Percentiles rank a stretch among this genome's conserved stretches.
phyloP scores from a whole-genome alignment of 2,797 vertebrate genomes.

The Galagoides demidoff region DNA sequence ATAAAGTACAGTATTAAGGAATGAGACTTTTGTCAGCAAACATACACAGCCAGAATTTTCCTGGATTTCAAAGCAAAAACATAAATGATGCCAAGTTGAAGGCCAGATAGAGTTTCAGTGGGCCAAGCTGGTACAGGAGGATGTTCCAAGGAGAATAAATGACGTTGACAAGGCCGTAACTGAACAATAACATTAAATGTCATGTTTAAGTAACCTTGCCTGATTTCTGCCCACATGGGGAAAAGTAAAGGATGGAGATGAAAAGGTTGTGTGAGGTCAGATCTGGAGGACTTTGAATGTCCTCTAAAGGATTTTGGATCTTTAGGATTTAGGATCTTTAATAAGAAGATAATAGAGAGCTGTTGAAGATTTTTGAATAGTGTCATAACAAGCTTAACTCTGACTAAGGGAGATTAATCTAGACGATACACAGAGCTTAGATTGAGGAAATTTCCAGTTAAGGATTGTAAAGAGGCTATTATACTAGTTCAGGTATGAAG shows the following conservation, averaged over 20 bases:
- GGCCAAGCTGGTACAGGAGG: neutral
- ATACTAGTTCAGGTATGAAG: neutral
- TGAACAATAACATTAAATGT: neutral
- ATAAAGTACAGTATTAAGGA: neutral
- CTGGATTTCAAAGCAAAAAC: conserved; percentile 34
- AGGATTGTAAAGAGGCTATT: conserved; percentile 52
- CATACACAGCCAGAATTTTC: neutral
- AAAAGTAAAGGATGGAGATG: neutral
- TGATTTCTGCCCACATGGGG: neutral
- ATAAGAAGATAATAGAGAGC: conserved; percentile 46
- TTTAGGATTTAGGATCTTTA: conserved; percentile 59
- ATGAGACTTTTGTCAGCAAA: neutral
- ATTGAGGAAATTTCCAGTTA: conserved; percentile 40
- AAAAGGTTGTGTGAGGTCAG: conserved; percentile 1
- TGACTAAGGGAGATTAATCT: conserved; percentile 50
- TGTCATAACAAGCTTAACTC: conserved; percentile 65
- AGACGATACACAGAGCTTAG: conserved; percentile 25
- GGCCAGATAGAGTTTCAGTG: neutral
- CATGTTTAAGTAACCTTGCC: neutral
- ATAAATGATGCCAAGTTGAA: neutral
- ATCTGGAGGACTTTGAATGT: conserved; percentile 32
- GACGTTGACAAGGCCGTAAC: neutral
- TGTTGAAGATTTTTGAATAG: conserved; percentile 37
- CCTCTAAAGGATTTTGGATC: conserved; percentile 13
- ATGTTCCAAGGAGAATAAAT: neutral